Evolutionary conservation across 37 sponge, comb jelly and placozoan genomes (phyloP), one percentile per base, ranked within the genome.

Genomic region (Oscarella lobularis): DNA sequence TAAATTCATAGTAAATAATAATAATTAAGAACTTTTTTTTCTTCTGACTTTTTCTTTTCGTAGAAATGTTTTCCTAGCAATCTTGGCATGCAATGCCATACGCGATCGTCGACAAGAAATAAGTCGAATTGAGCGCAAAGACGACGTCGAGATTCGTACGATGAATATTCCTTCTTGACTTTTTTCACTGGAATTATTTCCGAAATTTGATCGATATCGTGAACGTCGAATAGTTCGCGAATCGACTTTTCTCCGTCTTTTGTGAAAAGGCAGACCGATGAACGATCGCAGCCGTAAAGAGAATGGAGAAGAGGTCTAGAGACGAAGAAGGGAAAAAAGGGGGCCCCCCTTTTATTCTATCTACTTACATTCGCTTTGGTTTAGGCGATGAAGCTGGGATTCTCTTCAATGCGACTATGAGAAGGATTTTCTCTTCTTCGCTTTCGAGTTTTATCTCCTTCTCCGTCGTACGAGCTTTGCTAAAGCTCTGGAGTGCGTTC

Each of bases 11-110:
- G 60, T 48, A 48, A 27, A 48, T 20, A 48, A 48, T 9, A 27
- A 20, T 20, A 48, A 48, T 27, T 9, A 9, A 9, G 14, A 48
- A 48, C 9, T 9, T 20, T 27, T 20, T 27, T 27, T 5, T 35
- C 55, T 73, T 39, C 85, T 40, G 20, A 90, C 92, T 77, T 85
- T 35, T 85, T 93, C 75, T 83, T 93, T 35, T 79, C 77, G 71
- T 80, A 84, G 81, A 93, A 93, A 33, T 77, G 78, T 78, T 93
- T 93, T n/a, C 94, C 94, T 0, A 93, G 85, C 36, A 74, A 67
- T 1, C 60, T 37, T 5, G 84, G 84, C 29, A 93, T 73, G n/a
- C 73, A 55, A 36, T 85, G 91, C 60, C 81, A 89, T 30, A 93
- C 39, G 14, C 82, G 37, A 31, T 66, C 76, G 70, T 93, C 94